Conservation (phyloP, 2,113 vertebrate species). For the Ascaphus truei region DNA sequence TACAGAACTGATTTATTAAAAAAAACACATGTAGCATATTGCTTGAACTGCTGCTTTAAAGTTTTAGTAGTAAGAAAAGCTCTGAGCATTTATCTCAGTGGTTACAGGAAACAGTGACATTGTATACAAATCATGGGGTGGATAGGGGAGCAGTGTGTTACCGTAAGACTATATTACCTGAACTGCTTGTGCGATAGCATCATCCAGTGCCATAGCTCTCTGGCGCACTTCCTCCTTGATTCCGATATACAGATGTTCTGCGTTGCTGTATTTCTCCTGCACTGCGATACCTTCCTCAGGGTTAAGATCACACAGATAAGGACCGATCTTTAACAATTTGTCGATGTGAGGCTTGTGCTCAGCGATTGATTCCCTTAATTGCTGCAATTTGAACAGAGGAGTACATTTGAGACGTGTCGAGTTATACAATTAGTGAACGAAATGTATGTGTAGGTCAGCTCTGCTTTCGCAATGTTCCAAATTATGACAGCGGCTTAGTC, state of each 20-base stretch:
- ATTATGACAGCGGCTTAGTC: too few relatives aligned
- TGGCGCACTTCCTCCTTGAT: conserved; percentile 92
- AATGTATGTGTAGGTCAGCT: too few relatives aligned
- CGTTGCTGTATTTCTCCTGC: conserved; percentile 71
- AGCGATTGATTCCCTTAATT: conserved; percentile 89
- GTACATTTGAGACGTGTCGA: conserved; percentile 1
- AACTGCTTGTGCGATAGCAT: conserved; percentile 87
- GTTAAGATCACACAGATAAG: conserved; percentile 87
- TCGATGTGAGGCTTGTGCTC: conserved; percentile 98
- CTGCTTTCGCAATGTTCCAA: background rate
- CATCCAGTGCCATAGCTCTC: conserved; percentile 79
- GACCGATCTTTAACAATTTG: conserved; percentile 95
- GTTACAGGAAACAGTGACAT: too few relatives aligned
- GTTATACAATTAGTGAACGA: too few relatives aligned
- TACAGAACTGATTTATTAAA: too few relatives aligned
- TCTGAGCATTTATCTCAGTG: too few relatives aligned
- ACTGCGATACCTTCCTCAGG: conserved; percentile 79
- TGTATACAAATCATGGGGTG: too few relatives aligned
- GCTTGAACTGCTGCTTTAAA: too few relatives aligned
- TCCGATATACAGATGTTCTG: conserved; percentile 73
- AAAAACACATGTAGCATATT: too few relatives aligned
- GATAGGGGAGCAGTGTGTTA: too few relatives aligned
- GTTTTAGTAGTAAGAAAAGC: too few relatives aligned
- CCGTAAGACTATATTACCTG: too few relatives aligned
- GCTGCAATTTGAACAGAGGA: conserved; percentile 55